Conservation (phyloP, 2,888 invertebrate species). For the Frankliniella intonsa region DNA sequence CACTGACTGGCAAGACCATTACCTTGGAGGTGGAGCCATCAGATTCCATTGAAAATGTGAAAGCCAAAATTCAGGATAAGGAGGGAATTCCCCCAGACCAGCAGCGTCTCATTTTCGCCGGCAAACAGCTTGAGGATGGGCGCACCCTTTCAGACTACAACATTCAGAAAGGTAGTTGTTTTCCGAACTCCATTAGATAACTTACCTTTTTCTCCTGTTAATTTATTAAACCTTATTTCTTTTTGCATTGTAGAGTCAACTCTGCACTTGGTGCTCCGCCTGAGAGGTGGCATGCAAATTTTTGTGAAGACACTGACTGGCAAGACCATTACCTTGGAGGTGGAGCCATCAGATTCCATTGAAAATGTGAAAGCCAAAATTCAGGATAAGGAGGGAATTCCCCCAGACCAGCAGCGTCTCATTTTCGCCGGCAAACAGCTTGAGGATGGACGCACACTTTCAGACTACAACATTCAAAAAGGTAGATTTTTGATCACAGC, state of each 20-base stretch:
- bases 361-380: conserved; percentile 43
- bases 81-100: conserved; percentile 90
- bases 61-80: conserved; percentile 87
- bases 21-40: conserved; percentile 88
- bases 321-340: conserved; percentile 48
- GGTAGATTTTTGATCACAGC: not conserved
- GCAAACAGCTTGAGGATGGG: no score
- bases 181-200: conserved; percentile 41
- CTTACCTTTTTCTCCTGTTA: not conserved
- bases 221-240: not conserved
- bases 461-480: not conserved
- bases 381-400: not conserved
- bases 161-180: conserved; percentile 51
- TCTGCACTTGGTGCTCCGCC: conserved; percentile 86
- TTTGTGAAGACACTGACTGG: conserved; percentile 50
- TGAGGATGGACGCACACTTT: not conserved
- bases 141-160: conserved; percentile 56
- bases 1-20: conserved; percentile 88
- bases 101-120: no score
- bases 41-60: conserved; percentile 92
- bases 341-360: conserved; percentile 51
- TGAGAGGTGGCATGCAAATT: conserved; percentile 83
- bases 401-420: not conserved
- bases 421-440: not conserved
- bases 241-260: conserved; percentile 56